A percentile compares a stretch with the other conserved stretches of the same genome.
phyloP scores from a whole-genome alignment of 2,888 invertebrate genomes.

The Phalera bucephala region DNA sequence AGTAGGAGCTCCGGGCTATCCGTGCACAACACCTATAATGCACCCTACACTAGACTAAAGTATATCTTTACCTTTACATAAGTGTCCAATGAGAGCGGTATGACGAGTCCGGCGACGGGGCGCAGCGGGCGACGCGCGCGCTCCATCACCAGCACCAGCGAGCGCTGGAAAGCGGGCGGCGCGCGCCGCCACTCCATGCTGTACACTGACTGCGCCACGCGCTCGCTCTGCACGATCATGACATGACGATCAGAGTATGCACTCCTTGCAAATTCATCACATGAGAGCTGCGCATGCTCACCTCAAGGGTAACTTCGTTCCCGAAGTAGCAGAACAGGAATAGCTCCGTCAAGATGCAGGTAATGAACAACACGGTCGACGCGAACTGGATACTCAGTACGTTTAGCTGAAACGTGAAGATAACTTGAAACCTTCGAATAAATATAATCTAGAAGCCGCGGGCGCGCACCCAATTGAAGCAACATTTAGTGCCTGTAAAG shows the following conservation, averaged over 20 bases:
- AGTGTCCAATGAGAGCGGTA: neutral
- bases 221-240: neutral
- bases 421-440: too few species aligned
- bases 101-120: neutral
- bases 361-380: constrained; percentile 70
- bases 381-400: constrained; percentile 61
- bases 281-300: too few species aligned
- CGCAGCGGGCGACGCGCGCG: neutral
- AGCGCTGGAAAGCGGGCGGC: constrained; percentile 31
- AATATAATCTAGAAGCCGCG: too few species aligned
- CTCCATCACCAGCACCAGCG: constrained; percentile 23
- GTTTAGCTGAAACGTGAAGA: constrained; percentile 37
- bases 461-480: too few species aligned
- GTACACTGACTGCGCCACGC: constrained; percentile 1
- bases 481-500: too few species aligned
- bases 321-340: constrained; percentile 80
- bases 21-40: too few species aligned
- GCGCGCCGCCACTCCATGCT: constrained; percentile 41
- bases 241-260: too few species aligned
- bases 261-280: too few species aligned
- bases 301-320: constrained; percentile 76
- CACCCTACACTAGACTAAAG: too few species aligned
- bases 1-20: too few species aligned
- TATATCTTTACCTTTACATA: neutral
- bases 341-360: constrained; percentile 74